These are phyloP conservation scores for Crematogaster levior DNA, from an alignment of 2,888 invertebrate genomes.

Conservation along the genomic window DNA sequence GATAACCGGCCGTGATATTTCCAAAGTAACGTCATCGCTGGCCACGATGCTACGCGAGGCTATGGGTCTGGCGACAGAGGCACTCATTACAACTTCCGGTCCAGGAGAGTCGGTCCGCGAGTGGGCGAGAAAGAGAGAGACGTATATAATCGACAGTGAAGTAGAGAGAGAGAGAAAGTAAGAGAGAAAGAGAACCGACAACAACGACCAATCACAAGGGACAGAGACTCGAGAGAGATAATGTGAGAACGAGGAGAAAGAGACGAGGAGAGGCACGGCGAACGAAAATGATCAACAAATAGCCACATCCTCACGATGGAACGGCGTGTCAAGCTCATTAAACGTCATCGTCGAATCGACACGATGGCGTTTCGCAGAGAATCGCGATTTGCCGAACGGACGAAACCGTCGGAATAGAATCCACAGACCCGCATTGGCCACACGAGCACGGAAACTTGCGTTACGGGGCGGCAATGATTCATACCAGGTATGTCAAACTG, in stretches of 20 bases:
- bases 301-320: slow-evolving; percentile 85
- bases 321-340: slow-evolving; percentile 84
- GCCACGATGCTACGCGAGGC: slow-evolving; percentile 71
- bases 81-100: slow-evolving; percentile 85
- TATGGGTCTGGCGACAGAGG: slow-evolving; percentile 82
- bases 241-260: slow-evolving; percentile 51
- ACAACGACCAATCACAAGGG: slow-evolving; percentile 40
- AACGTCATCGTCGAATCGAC: slow-evolving; percentile 80
- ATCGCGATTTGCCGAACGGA: slow-evolving; percentile 58
- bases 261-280: slow-evolving; percentile 65
- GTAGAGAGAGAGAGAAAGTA: slow-evolving; percentile 2
- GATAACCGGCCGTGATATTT: slow-evolving; percentile 78
- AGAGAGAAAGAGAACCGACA: slow-evolving; percentile 32
- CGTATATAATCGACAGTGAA: slow-evolving; percentile 5
- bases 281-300: slow-evolving; percentile 82
- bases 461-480: slow-evolving; percentile 71
- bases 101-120: slow-evolving; percentile 69
- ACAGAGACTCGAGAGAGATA: slow-evolving; percentile 57
- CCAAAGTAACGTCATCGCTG: slow-evolving; percentile 81
- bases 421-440: slow-evolving; percentile 4
- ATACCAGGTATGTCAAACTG: slow-evolving; percentile 75
- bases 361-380: slow-evolving; percentile 72
- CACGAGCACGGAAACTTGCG: slow-evolving; percentile 56
- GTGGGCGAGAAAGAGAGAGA: slow-evolving; percentile 59
- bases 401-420: slow-evolving; percentile 27